These are phyloP conservation scores for Liposcelis brunnea DNA, from an alignment of 2,888 invertebrate species.

Conservation along the genomic window DNA sequence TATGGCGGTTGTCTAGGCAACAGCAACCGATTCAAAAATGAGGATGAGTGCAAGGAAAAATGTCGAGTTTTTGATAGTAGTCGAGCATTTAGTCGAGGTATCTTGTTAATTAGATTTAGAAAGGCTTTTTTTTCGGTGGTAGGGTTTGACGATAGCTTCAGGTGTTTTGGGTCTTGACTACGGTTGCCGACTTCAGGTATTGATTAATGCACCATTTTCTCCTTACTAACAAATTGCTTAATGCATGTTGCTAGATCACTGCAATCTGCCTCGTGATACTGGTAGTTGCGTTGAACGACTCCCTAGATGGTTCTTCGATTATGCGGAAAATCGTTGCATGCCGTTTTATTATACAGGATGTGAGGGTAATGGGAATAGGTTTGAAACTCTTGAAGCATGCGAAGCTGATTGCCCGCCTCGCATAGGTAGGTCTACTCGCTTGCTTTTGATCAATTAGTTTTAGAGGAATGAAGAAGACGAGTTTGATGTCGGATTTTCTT, in stretches of 20 bases:
- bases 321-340: constrained; percentile 65
- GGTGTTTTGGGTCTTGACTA: too few species aligned
- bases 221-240: constrained; percentile 20
- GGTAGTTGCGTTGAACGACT: constrained; percentile 62
- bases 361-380: constrained; percentile 77
- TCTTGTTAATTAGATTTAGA: too few species aligned
- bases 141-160: too few species aligned
- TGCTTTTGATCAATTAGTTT: background rate
- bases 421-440: constrained; percentile 43
- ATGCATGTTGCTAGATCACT: constrained; percentile 26
- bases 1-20: constrained; percentile 34
- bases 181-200: too few species aligned
- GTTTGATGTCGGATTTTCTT: background rate
- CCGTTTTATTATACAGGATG: constrained; percentile 90
- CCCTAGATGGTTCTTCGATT: constrained; percentile 75
- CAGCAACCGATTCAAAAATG: constrained; percentile 27
- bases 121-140: too few species aligned
- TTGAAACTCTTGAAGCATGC: constrained; percentile 54
- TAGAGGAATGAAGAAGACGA: background rate
- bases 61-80: constrained; percentile 18
- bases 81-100: too few species aligned
- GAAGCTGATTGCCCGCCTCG: constrained; percentile 58
- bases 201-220: too few species aligned
- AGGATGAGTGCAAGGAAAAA: constrained; percentile 24
- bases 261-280: constrained; percentile 50